Evolutionary conservation across 1,140 invertebrate genomes (phyloP), one percentile per base, ranked within the genome.

Genomic region (Papilio polytes): DNA sequence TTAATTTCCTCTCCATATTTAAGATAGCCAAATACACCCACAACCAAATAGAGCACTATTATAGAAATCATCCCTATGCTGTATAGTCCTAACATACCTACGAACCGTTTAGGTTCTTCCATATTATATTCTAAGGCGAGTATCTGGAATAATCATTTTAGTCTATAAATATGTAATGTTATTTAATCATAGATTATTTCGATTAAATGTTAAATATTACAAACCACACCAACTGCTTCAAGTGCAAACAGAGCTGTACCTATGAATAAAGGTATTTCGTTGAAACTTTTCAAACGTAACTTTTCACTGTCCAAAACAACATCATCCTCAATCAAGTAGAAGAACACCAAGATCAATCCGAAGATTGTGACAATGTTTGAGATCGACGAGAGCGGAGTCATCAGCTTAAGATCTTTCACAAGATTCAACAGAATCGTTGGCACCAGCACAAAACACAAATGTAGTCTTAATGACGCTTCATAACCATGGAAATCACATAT

Each of bases 231-330:
- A 31, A 98, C 98, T 26, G 98, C 98, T 95, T 98, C 98, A 80
- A 98, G 95, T 0, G 98, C 97, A 94, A 98, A 98, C 26, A 98
- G 93, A 0, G 97, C 97, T 1, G 97, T 98, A 0, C 98, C 97
- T 86, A 98, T 96, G 82, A 97, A 98, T 6, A 97, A 91, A 0
- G 96, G 96, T 85, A 96, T 96, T 59, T 95, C 96, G 81, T 91
- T 86, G 0, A 83, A 81, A 13, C 78, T 59, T 80, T 91, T 96
- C 66, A 82, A 94, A 95, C 81, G 94, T 70, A 74, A 89, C 56
- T 84, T 95, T 73, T 84, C 93, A 78, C 93, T 85, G 3, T 95
- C 92, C n/a, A 97, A 87, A 0, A 86, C 85, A 0, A 97, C 91
- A 1, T 96, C 92, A 13, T 96, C 95, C 74, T 93, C 91, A 26